Conservation (phyloP, 2,113 vertebrate species). For the Aplodontia rufa region DNA sequence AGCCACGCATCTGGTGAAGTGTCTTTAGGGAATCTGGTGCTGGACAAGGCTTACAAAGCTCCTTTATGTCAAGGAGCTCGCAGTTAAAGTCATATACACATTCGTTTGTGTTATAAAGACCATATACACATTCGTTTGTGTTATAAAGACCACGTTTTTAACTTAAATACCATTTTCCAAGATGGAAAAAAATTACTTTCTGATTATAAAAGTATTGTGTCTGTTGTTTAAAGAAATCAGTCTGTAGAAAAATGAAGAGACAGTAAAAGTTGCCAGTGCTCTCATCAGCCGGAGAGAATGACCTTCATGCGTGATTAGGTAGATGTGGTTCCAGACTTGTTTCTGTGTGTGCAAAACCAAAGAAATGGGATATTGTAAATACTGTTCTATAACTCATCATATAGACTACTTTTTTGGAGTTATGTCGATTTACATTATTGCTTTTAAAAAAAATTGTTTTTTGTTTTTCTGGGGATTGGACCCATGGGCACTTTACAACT, state of each 20-base stretch:
- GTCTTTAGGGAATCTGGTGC: slow-evolving; percentile 6
- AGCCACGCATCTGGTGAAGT: slow-evolving; percentile 27
- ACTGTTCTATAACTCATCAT: neutral
- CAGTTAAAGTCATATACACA: neutral
- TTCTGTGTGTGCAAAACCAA: neutral
- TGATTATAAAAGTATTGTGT: slow-evolving; percentile 37
- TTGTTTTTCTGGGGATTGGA: too few species aligned
- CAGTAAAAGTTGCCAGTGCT: neutral
- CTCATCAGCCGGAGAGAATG: slow-evolving; percentile 3
- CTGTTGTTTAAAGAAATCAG: neutral
- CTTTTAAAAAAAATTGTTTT: neutral
- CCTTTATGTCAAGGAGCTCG: slow-evolving; percentile 22
- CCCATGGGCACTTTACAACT: too few species aligned
- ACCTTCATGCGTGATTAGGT: neutral
- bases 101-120: neutral
- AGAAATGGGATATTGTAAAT: neutral
- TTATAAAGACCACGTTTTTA: slow-evolving; percentile 38
- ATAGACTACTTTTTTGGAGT: neutral
- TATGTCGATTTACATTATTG: neutral
- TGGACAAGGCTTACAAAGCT: neutral
- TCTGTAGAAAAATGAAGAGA: neutral
- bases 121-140: neutral
- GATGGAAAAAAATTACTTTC: neutral
- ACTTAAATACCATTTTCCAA: slow-evolving; percentile 5
- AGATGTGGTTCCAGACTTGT: neutral